These are phyloP conservation scores for Catamblyrhynchus diadema DNA, from an alignment of 2,797 vertebrate species.

Conservation along the genomic window DNA sequence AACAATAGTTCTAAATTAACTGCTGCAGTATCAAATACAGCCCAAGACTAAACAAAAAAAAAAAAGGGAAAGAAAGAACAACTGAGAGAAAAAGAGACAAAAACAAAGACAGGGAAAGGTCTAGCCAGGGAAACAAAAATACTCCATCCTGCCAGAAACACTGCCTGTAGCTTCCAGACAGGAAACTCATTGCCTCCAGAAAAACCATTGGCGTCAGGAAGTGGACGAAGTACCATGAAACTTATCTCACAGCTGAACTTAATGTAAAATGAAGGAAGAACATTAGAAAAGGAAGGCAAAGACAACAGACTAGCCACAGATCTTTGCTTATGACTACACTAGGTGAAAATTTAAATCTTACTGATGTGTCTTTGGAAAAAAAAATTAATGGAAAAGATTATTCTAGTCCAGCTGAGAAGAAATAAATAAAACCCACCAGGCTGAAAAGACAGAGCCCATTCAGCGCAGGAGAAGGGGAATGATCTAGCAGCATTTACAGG, in stretches of 20 bases:
- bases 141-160: constrained; percentile 43
- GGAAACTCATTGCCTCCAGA: constrained; percentile 48
- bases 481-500: background rate
- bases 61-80: background rate
- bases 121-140: constrained; percentile 50
- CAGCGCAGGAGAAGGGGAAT: background rate
- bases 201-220: constrained; percentile 35
- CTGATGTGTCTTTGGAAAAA: background rate
- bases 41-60: background rate
- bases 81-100: background rate
- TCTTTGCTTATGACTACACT: background rate
- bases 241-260: background rate
- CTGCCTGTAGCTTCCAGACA: constrained; percentile 47
- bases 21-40: background rate
- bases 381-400: background rate
- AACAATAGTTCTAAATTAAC: background rate
- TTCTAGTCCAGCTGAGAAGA: background rate
- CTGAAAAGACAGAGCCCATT: background rate
- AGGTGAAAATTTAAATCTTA: background rate
- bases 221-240: background rate
- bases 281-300: background rate
- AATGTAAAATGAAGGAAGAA: background rate
- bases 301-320: background rate
- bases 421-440: background rate
- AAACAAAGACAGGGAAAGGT: constrained; percentile 31